Base-by-base conservation (phyloP, 2,888 invertebrate genomes). In the Xanthia icteritia region DNA sequence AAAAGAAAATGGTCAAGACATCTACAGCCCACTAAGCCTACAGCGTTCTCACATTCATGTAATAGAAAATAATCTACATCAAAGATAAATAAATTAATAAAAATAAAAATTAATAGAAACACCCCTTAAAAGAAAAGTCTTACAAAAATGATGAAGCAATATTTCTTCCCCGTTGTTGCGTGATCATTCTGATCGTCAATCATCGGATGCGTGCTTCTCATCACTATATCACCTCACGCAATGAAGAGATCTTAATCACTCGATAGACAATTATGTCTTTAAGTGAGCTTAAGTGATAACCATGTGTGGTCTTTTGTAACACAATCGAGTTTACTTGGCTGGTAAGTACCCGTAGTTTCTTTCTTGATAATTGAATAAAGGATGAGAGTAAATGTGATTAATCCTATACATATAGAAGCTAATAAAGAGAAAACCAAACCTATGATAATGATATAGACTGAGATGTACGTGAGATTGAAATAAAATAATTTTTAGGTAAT, bases 191-290 rank as follows among this genome's bases (percentile, higher is more conserved):
- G 6, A 42, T 42, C 85, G 85, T 84, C 69, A 85, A 84, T 84
- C 85, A 73, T 75, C 27, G 11, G 17, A 31, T 73, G 85, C 83
- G 85, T 85, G 83, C 64, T 73, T 68, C 51, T 82, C 78, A 75
- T 64, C 82, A 84, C 85, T 84, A 73, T 82, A 84, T 84, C 82
- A 85, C 72, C 61, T 31, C 77, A 71, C 73, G 82, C 83, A 56
- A 77, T 77, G 85, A 73, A 77, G 60, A 85, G 83, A 84, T 84
- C 85, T 78, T 82, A 85, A 85, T 84, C 85, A 78, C 56, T 74
- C 5, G 77, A 64, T 66, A 81, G 71, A 72, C 77, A 71, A 83
- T 84, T 66, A 81, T 71, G 74, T 72, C 75, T 83, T 63, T 74
- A 74, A 71, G 66, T 71, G 70, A 72, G 56, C 77, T 72, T 82